Conservation (phyloP, 2,797 vertebrate species). For the Scolopax rusticola region DNA sequence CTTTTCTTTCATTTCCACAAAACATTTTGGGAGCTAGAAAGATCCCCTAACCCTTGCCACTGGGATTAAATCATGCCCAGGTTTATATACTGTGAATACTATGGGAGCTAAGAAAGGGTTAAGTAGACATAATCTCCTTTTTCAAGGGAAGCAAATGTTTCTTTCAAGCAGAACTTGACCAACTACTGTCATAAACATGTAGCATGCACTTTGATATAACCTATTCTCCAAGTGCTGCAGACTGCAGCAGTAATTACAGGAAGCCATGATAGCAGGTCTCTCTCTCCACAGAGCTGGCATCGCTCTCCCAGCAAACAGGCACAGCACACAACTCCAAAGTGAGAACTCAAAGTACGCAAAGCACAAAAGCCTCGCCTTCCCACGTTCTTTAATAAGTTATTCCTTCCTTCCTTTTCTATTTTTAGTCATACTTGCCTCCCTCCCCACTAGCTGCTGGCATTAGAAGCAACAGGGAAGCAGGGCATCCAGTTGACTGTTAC, state of each 20-base stretch:
- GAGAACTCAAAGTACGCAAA: slow-evolving; percentile 40
- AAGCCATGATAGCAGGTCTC: slow-evolving; percentile 78
- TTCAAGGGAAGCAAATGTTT: slow-evolving; percentile 67
- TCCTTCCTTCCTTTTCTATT: slow-evolving; percentile 46
- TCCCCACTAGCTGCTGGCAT: slow-evolving; percentile 34
- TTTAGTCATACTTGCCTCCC: slow-evolving; percentile 37
- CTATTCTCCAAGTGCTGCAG: slow-evolving; percentile 70
- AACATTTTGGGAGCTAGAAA: not conserved
- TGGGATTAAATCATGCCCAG: not conserved
- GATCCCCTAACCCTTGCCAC: not conserved
- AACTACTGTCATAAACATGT: slow-evolving; percentile 75
- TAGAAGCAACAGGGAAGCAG: slow-evolving; percentile 1
- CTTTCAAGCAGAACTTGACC: slow-evolving; percentile 75
- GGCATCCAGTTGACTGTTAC: not conserved
- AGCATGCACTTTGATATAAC: slow-evolving; percentile 74
- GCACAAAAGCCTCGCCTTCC: slow-evolving; percentile 39
- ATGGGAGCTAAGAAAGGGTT: slow-evolving; percentile 61
- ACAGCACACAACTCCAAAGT: slow-evolving; percentile 3
- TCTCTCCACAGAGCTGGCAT: slow-evolving; percentile 66
- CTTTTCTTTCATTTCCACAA: slow-evolving; percentile 25
- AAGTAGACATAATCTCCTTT: slow-evolving; percentile 55
- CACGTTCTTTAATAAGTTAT: slow-evolving; percentile 53
- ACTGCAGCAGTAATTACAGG: slow-evolving; percentile 80
- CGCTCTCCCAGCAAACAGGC: slow-evolving; percentile 53
- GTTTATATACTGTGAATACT: not conserved